Evolutionary conservation across 2,888 invertebrate species (phyloP).

Genomic region (Euproctis similis): DNA sequence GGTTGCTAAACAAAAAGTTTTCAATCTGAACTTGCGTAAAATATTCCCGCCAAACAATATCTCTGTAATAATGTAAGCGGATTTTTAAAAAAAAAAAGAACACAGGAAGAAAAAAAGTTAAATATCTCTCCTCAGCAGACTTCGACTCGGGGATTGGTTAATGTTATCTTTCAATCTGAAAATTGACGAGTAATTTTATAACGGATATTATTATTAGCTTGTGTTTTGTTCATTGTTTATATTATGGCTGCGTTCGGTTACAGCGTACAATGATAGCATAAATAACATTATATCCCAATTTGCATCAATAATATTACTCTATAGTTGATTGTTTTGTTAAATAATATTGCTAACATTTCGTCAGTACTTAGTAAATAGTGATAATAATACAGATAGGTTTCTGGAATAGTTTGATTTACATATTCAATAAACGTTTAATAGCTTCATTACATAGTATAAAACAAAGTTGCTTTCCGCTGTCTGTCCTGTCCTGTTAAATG

Average conservation of each 20-base stretch:
- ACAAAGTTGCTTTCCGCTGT: too few relatives aligned
- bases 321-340: conserved; percentile 33
- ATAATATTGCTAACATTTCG: conserved; percentile 23
- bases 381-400: conserved; percentile 13
- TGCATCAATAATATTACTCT: conserved; percentile 37
- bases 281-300: conserved; percentile 44
- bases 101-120: too few relatives aligned
- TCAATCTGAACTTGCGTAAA: background rate
- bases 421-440: too few relatives aligned
- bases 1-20: background rate
- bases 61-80: conserved; percentile 14
- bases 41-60: conserved; percentile 6
- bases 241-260: conserved; percentile 25
- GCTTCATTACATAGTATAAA: too few relatives aligned
- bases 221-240: conserved; percentile 35
- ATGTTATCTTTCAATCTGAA: conserved; percentile 28
- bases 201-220: conserved; percentile 25
- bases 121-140: too few relatives aligned
- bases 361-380: conserved; percentile 10
- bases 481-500: too few relatives aligned
- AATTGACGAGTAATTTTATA: conserved; percentile 22
- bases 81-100: too few relatives aligned
- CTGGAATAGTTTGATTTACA: too few relatives aligned
- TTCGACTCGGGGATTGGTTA: conserved; percentile 8
- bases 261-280: conserved; percentile 37